These are phyloP conservation scores for Idaea straminata DNA, from an alignment of 2,888 invertebrate species.

Conservation along the genomic window DNA sequence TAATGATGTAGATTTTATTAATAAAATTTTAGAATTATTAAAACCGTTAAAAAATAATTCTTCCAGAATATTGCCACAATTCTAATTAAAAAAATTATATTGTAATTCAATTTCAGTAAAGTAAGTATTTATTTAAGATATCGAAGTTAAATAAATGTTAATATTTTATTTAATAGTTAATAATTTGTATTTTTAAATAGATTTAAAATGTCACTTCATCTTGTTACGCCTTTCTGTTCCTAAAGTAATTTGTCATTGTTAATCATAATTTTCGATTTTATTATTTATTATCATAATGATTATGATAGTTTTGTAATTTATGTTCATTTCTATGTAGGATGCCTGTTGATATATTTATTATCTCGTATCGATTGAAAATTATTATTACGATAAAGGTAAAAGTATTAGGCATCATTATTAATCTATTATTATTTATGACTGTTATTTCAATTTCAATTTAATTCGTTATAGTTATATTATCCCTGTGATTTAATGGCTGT, in stretches of 20 bases:
- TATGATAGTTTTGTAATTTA: neutral
- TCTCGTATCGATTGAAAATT: no score
- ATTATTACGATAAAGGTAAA: no score
- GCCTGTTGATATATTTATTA: no score
- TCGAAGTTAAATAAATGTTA: constrained; percentile 18
- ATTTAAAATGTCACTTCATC: constrained; percentile 1
- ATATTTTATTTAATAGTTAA: constrained; percentile 12
- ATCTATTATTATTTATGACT: constrained; percentile 2
- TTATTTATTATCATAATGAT: neutral
- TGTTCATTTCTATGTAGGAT: neutral
- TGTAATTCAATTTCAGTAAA: constrained; percentile 46
- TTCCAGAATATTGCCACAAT: constrained; percentile 74
- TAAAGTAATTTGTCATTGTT: neutral
- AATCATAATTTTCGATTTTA: constrained; percentile 1
- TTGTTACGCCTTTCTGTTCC: neutral
- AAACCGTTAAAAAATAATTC: constrained; percentile 61
- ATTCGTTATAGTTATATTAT: constrained; percentile 28
- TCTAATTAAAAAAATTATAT: constrained; percentile 50
- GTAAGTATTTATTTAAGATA: constrained; percentile 19
- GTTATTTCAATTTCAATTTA: constrained; percentile 16
- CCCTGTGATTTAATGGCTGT: constrained; percentile 66
- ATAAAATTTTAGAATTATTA: constrained; percentile 54
- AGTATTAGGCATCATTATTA: no score
- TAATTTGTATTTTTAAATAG: constrained; percentile 1
- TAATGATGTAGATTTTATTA: constrained; percentile 18